Percentiles rank a stretch among this genome's conserved stretches.
These are phyloP conservation scores for Chrysotoxum bicinctum DNA, from an alignment of 2,888 invertebrate genomes.

Conservation along the genomic window DNA sequence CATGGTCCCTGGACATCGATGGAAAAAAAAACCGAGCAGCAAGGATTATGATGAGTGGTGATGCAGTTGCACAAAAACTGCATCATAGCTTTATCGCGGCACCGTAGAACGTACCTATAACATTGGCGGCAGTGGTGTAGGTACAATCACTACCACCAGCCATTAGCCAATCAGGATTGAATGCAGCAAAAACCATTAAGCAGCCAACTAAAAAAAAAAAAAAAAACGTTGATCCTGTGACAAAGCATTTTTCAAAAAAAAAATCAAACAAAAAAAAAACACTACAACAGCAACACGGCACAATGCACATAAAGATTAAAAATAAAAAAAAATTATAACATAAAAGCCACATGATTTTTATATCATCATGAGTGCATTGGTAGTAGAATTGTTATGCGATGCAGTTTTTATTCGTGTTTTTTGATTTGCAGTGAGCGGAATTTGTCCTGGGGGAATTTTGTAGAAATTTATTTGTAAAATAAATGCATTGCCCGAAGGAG, in stretches of 20 bases:
- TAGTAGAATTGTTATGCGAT: not conserved
- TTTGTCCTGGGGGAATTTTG: slow-evolving; percentile 44
- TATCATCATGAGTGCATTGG: slow-evolving; percentile 2
- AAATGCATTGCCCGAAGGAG: slow-evolving; percentile 61
- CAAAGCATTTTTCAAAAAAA: slow-evolving; percentile 33
- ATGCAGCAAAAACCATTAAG: slow-evolving; percentile 51
- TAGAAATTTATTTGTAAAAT: slow-evolving; percentile 69
- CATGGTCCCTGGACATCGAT: slow-evolving; percentile 62
- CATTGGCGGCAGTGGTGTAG: not conserved
- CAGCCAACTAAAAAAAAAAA: slow-evolving; percentile 8
- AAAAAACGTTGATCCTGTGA: slow-evolving; percentile 49
- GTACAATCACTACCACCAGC: slow-evolving; percentile 37
- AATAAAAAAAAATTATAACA: slow-evolving; percentile 7
- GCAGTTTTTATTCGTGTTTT: not conserved
- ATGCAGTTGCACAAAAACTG: slow-evolving; percentile 72
- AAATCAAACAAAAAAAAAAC: slow-evolving; percentile 9
- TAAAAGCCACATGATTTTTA: slow-evolving; percentile 20
- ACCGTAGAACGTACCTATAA: not conserved
- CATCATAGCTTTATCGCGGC: slow-evolving; percentile 57
- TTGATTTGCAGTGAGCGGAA: slow-evolving; percentile 34
- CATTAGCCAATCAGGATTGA: slow-evolving; percentile 50
- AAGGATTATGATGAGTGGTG: slow-evolving; percentile 66
- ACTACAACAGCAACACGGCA: not conserved
- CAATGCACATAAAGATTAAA: slow-evolving; percentile 11
- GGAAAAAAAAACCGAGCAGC: slow-evolving; percentile 17